phyloP scores from a whole-genome alignment of 2,888 invertebrate species.

The Caenorhabditis sp. region DNA sequence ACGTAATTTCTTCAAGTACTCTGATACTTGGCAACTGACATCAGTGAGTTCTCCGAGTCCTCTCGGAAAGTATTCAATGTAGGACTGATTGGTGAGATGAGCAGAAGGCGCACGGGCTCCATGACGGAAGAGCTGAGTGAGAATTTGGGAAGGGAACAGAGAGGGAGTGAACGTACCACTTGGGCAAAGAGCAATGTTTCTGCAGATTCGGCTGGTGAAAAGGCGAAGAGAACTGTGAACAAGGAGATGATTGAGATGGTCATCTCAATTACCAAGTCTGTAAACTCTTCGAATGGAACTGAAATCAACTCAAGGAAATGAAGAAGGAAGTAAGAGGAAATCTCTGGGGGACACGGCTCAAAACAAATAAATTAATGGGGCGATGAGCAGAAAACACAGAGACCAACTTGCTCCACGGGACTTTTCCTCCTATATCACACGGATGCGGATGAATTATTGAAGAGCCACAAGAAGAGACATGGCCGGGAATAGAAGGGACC shows the following conservation, averaged over 20 bases:
- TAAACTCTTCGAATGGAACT: background rate
- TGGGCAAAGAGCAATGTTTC: constrained; percentile 7
- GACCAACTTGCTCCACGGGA: too few species aligned
- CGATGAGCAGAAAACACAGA: too few species aligned
- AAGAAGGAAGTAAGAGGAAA: background rate
- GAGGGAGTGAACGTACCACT: constrained; percentile 1
- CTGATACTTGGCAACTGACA: too few species aligned
- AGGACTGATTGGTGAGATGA: constrained; percentile 10
- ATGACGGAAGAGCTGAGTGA: constrained; percentile 47
- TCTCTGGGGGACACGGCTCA: background rate
- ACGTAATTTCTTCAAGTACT: too few species aligned
- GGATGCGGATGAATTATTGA: background rate
- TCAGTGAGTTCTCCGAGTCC: constrained; percentile 53
- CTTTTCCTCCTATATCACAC: too few species aligned
- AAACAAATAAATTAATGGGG: background rate
- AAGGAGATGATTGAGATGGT: background rate
- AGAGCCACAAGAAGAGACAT: background rate
- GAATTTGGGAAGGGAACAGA: background rate
- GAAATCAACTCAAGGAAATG: too few species aligned
- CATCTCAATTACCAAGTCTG: background rate
- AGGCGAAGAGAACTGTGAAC: background rate
- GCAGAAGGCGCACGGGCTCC: constrained; percentile 53
- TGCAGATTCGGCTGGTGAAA: background rate
- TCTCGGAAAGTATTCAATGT: constrained; percentile 11
- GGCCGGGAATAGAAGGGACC: background rate